phyloP scores from a whole-genome alignment of 2,113 vertebrate genomes.

The Noctilio leporinus region DNA sequence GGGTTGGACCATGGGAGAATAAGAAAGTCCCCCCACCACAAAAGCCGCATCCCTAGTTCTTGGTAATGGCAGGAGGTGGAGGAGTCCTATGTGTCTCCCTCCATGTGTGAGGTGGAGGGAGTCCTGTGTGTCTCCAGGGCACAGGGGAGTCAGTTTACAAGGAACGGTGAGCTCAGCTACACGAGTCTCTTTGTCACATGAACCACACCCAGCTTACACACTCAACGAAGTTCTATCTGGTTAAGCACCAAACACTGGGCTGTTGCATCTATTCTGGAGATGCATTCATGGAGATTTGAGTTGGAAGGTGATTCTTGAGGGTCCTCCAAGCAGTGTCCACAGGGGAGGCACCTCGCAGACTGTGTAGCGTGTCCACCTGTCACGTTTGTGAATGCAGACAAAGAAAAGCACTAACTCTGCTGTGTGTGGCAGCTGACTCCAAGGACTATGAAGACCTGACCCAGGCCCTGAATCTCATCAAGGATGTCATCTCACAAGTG shows the following conservation, averaged over 20 bases:
- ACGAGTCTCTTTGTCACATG: not conserved
- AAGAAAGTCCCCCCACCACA: fast-evolving
- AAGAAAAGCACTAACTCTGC: not conserved
- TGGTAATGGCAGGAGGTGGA: fast-evolving
- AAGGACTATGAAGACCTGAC: conserved; percentile 87
- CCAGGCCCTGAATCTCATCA: conserved; percentile 87
- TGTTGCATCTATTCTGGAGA: not conserved
- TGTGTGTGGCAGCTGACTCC: conserved; percentile 79
- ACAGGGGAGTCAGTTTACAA: fast-evolving
- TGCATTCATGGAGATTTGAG: not conserved
- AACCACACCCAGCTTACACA: not conserved
- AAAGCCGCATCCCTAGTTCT: not conserved
- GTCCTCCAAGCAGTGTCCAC: not conserved
- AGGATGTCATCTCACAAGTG: conserved; percentile 88
- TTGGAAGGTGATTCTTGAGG: not conserved
- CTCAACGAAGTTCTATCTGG: not conserved
- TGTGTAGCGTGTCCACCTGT: not conserved
- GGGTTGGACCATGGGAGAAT: not conserved
- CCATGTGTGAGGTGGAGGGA: too few species aligned
- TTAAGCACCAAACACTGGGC: not conserved
- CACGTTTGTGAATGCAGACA: fast-evolving
- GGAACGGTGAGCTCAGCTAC: fast-evolving
- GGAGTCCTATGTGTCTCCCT: too few species aligned
- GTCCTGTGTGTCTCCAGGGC: too few species aligned
- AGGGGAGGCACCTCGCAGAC: not conserved